phyloP scores from a whole-genome alignment of 2,113 vertebrate genomes.

The Edolisoma coerulescens region DNA sequence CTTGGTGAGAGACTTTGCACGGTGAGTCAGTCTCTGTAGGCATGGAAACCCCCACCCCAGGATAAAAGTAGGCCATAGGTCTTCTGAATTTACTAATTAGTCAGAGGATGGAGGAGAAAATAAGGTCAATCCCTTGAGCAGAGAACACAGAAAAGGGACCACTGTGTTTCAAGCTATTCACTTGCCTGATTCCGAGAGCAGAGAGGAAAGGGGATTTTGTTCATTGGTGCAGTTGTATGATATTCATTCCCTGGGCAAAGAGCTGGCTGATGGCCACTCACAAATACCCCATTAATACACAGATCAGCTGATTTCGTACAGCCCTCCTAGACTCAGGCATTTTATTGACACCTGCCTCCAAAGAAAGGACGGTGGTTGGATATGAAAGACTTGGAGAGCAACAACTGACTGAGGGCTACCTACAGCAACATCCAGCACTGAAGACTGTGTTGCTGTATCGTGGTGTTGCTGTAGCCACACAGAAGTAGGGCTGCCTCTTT shows the following conservation, averaged over 20 bases:
- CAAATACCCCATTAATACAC: neutral
- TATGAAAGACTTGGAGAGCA: neutral
- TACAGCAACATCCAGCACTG: neutral
- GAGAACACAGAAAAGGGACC: neutral
- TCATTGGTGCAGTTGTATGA: neutral
- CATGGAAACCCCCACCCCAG: neutral
- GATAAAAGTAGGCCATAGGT: neutral
- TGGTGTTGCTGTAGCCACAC: neutral
- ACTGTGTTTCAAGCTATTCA: neutral
- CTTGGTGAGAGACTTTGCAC: neutral
- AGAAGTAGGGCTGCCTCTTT: neutral
- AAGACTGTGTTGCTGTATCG: neutral
- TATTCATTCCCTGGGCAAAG: neutral
- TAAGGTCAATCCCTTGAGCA: neutral
- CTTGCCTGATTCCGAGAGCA: neutral
- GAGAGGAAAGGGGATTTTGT: neutral
- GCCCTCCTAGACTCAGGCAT: neutral
- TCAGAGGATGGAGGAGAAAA: neutral
- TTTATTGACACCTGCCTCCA: neutral
- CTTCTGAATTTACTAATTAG: neutral
- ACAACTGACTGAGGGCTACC: accelerated
- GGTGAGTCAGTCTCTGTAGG: neutral
- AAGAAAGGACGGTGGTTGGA: neutral
- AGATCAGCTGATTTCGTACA: neutral
- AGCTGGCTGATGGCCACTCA: neutral